Base-by-base conservation (phyloP, 2,797 vertebrate genomes). In the Acipenser transmontanus region DNA sequence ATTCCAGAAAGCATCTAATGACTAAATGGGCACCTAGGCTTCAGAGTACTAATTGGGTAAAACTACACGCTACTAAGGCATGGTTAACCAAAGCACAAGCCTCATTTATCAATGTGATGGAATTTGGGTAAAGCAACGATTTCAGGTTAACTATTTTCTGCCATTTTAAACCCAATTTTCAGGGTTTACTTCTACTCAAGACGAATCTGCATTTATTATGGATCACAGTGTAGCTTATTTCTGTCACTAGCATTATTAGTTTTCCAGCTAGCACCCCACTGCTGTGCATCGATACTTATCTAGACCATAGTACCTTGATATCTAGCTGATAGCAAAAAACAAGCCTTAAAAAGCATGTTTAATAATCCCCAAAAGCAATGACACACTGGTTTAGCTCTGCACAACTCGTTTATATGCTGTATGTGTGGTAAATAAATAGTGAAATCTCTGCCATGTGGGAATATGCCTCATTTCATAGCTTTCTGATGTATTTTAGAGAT, bases 241-340 rank as follows among this genome's bases (percentile, higher is more conserved):
- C 62, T 50, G 77, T 73, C 74, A 82, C 75, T 67, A 67, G 63
- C 74, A 72, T 78, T 76, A 81, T 80, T 68, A 73, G 68, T 70
- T 72, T 82, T 80, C 78, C 66, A 64, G 73, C 77, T 64, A 71
- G 70, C 72, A 76, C 79, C 73, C 76, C 74, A 73, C 68, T 79
- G 34, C 34, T 17, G 17, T 17, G 17, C 17, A 1, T 17, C 17
- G 17, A 17, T 17, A 17, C 17, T 17, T 17, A 17, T 17, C 17
- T 34, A 4, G 34, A 34, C 34, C 34, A 34, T 34, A 34, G 34
- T 3, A 34, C 34, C 0, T 34, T 34, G 34, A 3, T 34, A 4
- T 34, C 34, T 34, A 3, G 34, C 34, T 34, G 34, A 34, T 34
- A 34, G 3, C 34, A 4, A 34, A 34, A 34, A 34, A 34, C 34